Conservation (phyloP, 2,888 invertebrate genomes). For the Plebejus melissa region DNA sequence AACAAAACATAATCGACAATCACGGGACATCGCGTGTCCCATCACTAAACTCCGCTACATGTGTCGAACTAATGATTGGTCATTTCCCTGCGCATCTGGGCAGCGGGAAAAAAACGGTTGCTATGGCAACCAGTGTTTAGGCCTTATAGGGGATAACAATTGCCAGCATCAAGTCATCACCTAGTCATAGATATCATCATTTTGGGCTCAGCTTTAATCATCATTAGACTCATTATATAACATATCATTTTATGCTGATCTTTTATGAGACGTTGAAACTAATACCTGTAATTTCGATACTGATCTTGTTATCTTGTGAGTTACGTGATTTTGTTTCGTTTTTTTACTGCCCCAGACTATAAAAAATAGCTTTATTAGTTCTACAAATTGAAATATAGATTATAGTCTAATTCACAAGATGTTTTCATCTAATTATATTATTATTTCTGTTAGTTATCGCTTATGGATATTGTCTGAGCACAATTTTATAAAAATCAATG, state of each 20-base stretch:
- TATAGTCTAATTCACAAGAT: too few species aligned
- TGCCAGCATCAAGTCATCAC: background rate
- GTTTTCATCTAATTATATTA: too few species aligned
- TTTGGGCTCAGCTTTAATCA: background rate
- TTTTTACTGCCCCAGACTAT: too few species aligned
- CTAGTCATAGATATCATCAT: background rate
- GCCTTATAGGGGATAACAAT: background rate
- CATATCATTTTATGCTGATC: background rate
- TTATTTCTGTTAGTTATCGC: too few species aligned
- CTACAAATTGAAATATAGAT: too few species aligned
- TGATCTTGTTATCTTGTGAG: background rate
- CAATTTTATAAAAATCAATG: too few species aligned
- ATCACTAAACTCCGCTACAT: constrained; percentile 34
- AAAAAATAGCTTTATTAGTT: too few species aligned
- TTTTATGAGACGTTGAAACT: background rate
- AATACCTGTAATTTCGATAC: background rate
- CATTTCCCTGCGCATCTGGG: constrained; percentile 49
- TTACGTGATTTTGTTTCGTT: background rate
- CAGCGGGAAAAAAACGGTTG: constrained; percentile 59
- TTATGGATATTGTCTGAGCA: too few species aligned
- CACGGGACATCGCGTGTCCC: constrained; percentile 4
- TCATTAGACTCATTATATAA: background rate
- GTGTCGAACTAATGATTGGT: constrained; percentile 36
- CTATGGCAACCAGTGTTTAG: constrained; percentile 41
- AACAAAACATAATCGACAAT: background rate